A percentile compares a stretch with the other conserved stretches of the same genome.
Evolutionary conservation across 1,140 invertebrate species (phyloP).

Genomic region (Drosophila albomicans): DNA sequence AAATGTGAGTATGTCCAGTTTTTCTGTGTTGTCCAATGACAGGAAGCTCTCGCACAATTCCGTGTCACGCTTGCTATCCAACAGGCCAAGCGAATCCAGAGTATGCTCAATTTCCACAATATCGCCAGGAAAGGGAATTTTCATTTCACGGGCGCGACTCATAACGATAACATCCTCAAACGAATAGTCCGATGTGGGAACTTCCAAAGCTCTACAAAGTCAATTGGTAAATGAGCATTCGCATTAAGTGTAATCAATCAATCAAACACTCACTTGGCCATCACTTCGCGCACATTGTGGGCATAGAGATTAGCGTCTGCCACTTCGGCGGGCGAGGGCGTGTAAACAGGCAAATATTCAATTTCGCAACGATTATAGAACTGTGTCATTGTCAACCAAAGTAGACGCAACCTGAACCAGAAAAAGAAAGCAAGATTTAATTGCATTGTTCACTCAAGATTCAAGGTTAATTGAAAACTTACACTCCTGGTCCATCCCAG

Average conservation of each 20-base stretch:
- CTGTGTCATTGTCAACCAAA: conserved; percentile 96
- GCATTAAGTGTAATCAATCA: neutral
- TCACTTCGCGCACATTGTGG: conserved; percentile 94
- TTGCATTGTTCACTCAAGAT: neutral
- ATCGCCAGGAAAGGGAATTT: conserved; percentile 90
- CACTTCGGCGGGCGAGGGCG: conserved; percentile 94
- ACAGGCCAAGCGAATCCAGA: conserved; percentile 87
- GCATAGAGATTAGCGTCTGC: conserved; percentile 95
- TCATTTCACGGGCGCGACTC: conserved; percentile 91
- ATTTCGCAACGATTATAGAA: conserved; percentile 96
- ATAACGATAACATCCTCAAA: conserved; percentile 96
- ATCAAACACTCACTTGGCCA: conserved; percentile 92
- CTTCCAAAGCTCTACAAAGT: conserved; percentile 89
- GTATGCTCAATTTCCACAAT: conserved; percentile 92
- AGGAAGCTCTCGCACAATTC: conserved; percentile 62
- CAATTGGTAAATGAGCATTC: neutral
- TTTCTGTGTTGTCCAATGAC: conserved; percentile 60
- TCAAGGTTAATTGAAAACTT: conserved; percentile 85
- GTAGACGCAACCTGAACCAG: conserved; percentile 83
- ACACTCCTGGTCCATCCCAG: conserved; percentile 98
- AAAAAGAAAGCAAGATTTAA: neutral
- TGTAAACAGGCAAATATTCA: conserved; percentile 97
- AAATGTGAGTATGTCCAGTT: conserved; percentile 74
- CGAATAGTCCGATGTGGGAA: conserved; percentile 95
- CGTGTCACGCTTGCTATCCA: conserved; percentile 57